Percentiles rank a stretch among this genome's conserved stretches.
These are phyloP conservation scores for Pampusana beccarii DNA, from an alignment of 2,113 vertebrate species.

Conservation along the genomic window DNA sequence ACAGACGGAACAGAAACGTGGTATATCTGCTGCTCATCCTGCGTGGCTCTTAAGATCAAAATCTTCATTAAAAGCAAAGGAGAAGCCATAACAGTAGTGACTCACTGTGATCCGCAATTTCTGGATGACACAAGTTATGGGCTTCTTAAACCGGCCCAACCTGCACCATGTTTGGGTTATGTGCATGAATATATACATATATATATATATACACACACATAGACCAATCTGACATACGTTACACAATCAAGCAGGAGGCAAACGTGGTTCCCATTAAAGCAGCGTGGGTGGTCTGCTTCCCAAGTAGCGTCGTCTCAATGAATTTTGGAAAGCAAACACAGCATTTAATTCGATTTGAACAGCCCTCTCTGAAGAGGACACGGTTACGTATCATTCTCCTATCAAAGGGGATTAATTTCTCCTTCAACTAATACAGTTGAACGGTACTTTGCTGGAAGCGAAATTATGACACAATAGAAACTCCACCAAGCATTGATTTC, in stretches of 20 bases:
- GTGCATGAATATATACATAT: neutral
- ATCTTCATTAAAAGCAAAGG: neutral
- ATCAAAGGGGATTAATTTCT: neutral
- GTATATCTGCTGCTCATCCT: neutral
- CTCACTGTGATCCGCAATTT: neutral
- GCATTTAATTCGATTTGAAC: neutral
- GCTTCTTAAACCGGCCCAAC: neutral
- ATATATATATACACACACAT: fast-evolving
- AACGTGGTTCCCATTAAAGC: slow-evolving; percentile 25
- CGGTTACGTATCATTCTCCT: neutral
- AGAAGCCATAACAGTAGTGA: neutral
- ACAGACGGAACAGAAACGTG: neutral
- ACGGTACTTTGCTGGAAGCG: neutral
- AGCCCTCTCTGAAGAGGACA: neutral
- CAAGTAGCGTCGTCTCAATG: neutral
- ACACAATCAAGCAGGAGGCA: neutral
- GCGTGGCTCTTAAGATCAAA: neutral
- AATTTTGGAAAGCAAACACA: neutral
- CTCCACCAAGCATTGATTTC: neutral
- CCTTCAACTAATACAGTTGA: neutral
- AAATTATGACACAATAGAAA: neutral
- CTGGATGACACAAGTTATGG: neutral
- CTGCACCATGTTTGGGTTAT: neutral
- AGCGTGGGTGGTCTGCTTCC: slow-evolving; percentile 11
- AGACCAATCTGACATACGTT: neutral